Evolutionary conservation across 2,888 invertebrate species (phyloP).

Genomic region (Alloscopus bannaensis): DNA sequence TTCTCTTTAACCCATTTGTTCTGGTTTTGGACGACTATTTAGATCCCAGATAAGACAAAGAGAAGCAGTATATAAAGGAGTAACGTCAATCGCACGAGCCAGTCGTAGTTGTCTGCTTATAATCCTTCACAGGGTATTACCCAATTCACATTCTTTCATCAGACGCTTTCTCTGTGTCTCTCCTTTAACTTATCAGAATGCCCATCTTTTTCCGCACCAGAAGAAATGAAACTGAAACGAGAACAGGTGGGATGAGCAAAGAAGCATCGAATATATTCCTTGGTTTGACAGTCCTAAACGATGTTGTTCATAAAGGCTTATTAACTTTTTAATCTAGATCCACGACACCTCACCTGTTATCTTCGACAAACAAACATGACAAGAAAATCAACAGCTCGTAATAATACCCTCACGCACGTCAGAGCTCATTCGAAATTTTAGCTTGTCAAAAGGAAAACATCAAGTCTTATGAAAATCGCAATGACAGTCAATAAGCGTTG

Average conservation of each 20-base stretch:
- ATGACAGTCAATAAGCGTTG: not conserved
- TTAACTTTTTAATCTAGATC: slow-evolving; percentile 40
- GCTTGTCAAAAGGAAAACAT: too few relatives aligned
- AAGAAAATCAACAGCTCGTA: slow-evolving; percentile 17
- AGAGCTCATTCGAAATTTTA: slow-evolving; percentile 32
- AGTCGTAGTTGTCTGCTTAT: not conserved
- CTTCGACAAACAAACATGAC: slow-evolving; percentile 12
- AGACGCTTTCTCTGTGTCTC: not conserved
- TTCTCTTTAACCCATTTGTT: slow-evolving; percentile 52
- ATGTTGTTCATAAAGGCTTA: slow-evolving; percentile 32
- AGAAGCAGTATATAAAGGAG: not conserved
- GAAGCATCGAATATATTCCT: slow-evolving; percentile 5
- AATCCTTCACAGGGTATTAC: not conserved
- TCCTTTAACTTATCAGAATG: slow-evolving; percentile 43
- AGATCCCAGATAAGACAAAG: slow-evolving; percentile 59
- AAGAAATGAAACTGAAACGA: slow-evolving; percentile 30
- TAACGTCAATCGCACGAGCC: slow-evolving; percentile 41
- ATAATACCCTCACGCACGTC: slow-evolving; percentile 29
- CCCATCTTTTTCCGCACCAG: slow-evolving; percentile 43
- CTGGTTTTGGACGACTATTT: slow-evolving; percentile 49
- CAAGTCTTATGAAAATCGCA: too few relatives aligned
- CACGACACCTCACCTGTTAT: slow-evolving; percentile 27
- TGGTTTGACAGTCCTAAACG: slow-evolving; percentile 2
- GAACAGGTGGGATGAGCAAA: slow-evolving; percentile 17
- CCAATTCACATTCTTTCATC: too few relatives aligned